Evolutionary conservation across 1,140 invertebrate genomes (phyloP), one percentile per base, ranked within the genome.

Genomic region (Zaprionus nigranus): DNA sequence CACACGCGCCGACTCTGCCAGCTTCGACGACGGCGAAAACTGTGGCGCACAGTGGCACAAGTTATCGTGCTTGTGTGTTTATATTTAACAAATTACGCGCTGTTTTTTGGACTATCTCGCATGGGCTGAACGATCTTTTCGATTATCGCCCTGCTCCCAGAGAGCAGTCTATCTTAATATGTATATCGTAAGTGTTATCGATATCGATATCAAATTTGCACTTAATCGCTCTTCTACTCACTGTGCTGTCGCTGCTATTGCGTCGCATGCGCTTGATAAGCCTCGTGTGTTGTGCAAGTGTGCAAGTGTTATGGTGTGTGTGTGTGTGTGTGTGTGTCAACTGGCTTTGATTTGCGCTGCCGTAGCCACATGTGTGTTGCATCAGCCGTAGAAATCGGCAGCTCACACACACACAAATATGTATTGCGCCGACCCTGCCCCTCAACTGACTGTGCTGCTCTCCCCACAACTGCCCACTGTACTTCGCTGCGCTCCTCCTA

Each of bases 361-460:
- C 74, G 66, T 60, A 62, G 70, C 59, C 66, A 76, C 56, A 77
- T 86, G 84, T 83, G 81, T 87, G 84, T 87, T 87, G 84, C 84
- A 87, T 87, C 84, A 87, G 84, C 84, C 84, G 75, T 88, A 87
- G 84, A 88, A 87, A 88, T 87, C 84, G 81, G 67, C 84, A 78
- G 84, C 75, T 86, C 40, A 17, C 40, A 46, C 40, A 46, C 15
- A 43, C n/a, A 5, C 46, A 49, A 3, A 72, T 70, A 88, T 80
- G 81, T 75, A 82, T 82, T 68, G 67, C 81, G 76, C 70, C 78
- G 68, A 80, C 84, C 84, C 85, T 80, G 80, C 83, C 80, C 72
- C 73, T 49, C 60, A 58, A 46, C 59, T 34, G 40, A 13, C 53
- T 43, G 3, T 36, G 28, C 61, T 54, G 17, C 40, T 34, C 54